Evolutionary conservation across 2,113 vertebrate genomes (phyloP).

Genomic region (Eupsittula cactorum): DNA sequence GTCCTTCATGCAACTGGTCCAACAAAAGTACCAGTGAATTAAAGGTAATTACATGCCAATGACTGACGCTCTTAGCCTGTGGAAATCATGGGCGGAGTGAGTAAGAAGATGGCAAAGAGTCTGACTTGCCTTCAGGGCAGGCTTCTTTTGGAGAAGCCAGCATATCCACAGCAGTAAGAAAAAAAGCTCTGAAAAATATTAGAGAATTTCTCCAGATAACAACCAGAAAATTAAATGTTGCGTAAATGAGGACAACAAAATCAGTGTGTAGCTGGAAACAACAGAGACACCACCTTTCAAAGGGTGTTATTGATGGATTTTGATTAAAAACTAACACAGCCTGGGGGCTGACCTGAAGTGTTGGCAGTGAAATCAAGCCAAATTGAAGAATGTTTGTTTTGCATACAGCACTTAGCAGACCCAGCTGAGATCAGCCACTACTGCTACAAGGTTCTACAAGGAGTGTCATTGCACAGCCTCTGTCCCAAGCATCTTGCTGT

Average conservation of each 20-base stretch:
- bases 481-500: neutral
- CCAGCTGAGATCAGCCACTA: neutral
- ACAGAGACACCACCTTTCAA: slow-evolving; percentile 6
- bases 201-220: neutral
- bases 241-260: slow-evolving; percentile 17
- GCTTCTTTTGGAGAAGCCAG: neutral
- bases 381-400: neutral
- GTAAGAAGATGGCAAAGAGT: neutral
- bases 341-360: neutral
- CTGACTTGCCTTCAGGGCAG: neutral
- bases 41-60: neutral
- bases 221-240: slow-evolving; percentile 35
- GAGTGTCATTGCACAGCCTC: neutral
- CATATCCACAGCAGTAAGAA: neutral
- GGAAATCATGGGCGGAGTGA: neutral
- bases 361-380: slow-evolving; percentile 35
- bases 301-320: slow-evolving; percentile 39
- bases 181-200: neutral
- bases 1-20: neutral
- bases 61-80: neutral
- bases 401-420: neutral
- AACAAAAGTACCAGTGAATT: neutral
- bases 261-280: neutral
- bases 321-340: slow-evolving; percentile 43
- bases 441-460: neutral